Evolutionary conservation across 1,140 invertebrate genomes (phyloP), one percentile per base, ranked within the genome.

Genomic region (Calliphora vicina): DNA sequence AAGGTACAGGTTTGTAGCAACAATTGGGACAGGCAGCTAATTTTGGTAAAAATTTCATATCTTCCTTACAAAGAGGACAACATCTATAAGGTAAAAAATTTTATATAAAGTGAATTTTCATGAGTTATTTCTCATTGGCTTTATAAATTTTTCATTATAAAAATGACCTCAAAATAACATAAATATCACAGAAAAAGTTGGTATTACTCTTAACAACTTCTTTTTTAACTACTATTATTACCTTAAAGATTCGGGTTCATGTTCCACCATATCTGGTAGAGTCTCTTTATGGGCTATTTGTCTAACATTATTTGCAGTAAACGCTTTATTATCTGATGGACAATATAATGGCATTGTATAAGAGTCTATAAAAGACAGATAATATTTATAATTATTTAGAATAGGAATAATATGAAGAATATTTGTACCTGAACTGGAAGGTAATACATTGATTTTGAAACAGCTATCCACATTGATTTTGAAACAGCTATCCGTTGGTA

Each of bases 11-110:
- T 45, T 90, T 90, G 80, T 90, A 89, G 26, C 87, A 87, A 27
- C 88, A 90, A n/a, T 87, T 83, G 0, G 88, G 87, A 84, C 88
- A 90, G 0, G 88, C 86, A 0, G 87, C 84, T 10, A 89, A 84
- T 82, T 84, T 86, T 17, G 88, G 88, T 80, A 90, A 57, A 88
- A 87, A 90, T 10, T 85, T 84, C 6, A 90, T 84, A 50, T 90
- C 87, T 82, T 85, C 86, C 25, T 87, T 84, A 50, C 88, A 90
- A 2, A 90, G 84, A 0, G 84, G 76, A 43, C 88, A 90, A 8
- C 42, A 23, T 1, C 87, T 83, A 13, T 0, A 85, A 45, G 25
- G 71, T 8, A 73, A 50, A 50, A 50, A 50, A 50, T 50, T 35
- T 35, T 35, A 8, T 35, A 8, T 35, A n/a, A n/a, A n/a, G 29